Percentiles rank a stretch among this genome's conserved stretches.
Conservation (phyloP, 2,888 invertebrate species). For the Drosophila fungiperda region DNA sequence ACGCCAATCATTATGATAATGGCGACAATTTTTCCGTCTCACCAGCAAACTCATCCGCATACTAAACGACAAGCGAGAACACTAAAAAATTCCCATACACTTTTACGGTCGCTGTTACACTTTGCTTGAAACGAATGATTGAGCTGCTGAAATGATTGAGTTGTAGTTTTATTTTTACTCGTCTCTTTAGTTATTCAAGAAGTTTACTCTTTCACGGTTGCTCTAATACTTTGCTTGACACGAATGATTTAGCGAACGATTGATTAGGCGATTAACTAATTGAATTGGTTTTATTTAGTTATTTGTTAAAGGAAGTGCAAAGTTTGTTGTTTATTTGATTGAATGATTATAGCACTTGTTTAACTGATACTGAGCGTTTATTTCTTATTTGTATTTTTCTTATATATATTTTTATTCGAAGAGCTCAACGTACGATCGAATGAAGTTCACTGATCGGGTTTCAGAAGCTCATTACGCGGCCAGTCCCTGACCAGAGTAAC, state of each 20-base stretch:
- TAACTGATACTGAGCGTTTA: conserved; percentile 1
- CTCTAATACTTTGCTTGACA: too few species aligned
- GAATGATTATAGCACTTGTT: background rate
- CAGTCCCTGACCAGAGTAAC: conserved; percentile 25
- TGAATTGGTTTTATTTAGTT: background rate
- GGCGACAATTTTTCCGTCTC: conserved; percentile 57
- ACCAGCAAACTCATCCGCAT: conserved; percentile 31
- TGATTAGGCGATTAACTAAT: background rate
- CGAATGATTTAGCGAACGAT: background rate
- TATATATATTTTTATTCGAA: background rate
- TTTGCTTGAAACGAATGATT: too few species aligned
- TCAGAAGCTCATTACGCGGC: conserved; percentile 48
- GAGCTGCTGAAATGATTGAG: too few species aligned
- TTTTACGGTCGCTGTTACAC: too few species aligned
- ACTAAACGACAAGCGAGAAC: background rate
- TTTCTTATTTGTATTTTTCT: too few species aligned
- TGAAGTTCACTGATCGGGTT: conserved; percentile 42
- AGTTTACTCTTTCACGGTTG: background rate
- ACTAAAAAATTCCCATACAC: conserved; percentile 7
- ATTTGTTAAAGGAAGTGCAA: background rate
- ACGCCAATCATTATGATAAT: conserved; percentile 52
- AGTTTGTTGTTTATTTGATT: background rate
- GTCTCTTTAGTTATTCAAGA: too few species aligned
- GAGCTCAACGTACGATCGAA: conserved; percentile 20
- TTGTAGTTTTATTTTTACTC: too few species aligned